Evolutionary conservation across 2,888 invertebrate species (phyloP).

Genomic region (Operophtera brumata): DNA sequence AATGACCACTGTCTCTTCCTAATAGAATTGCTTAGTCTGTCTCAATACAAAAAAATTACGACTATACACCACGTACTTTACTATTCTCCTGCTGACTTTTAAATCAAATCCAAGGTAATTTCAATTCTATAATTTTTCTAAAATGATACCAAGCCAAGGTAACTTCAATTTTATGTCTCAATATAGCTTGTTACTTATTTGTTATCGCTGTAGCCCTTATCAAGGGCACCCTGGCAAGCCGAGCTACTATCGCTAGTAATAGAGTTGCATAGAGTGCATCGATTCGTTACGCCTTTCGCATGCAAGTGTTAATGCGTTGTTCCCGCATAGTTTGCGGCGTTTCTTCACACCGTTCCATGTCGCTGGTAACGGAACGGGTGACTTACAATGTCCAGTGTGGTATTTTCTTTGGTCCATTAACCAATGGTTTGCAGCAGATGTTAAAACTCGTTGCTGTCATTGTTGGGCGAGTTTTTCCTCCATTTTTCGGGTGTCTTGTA

Average conservation of each 20-base stretch:
- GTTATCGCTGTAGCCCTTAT: neutral
- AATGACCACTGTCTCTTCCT: no score
- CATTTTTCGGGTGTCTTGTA: neutral
- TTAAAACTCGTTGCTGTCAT: neutral
- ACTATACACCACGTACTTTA: no score
- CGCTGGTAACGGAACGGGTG: neutral
- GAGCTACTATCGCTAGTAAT: slow-evolving; percentile 1
- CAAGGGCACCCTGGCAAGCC: neutral
- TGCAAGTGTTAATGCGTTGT: slow-evolving; percentile 35
- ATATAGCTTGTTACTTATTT: no score
- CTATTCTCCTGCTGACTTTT: no score
- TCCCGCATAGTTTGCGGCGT: slow-evolving; percentile 33
- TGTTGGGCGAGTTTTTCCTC: neutral
- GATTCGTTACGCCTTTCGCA: slow-evolving; percentile 38
- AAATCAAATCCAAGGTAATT: no score
- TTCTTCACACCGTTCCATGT: slow-evolving; percentile 31
- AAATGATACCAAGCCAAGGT: no score
- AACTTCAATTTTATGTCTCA: no score
- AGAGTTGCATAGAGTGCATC: slow-evolving; percentile 25
- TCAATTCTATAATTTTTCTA: no score
- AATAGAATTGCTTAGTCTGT: no score
- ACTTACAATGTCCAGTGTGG: slow-evolving; percentile 10
- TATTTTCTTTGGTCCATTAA: slow-evolving; percentile 5
- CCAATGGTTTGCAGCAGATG: neutral
- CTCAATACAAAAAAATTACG: no score